These are phyloP conservation scores for Pectinophora gossypiella DNA, from an alignment of 1,140 invertebrate genomes.

Conservation along the genomic window DNA sequence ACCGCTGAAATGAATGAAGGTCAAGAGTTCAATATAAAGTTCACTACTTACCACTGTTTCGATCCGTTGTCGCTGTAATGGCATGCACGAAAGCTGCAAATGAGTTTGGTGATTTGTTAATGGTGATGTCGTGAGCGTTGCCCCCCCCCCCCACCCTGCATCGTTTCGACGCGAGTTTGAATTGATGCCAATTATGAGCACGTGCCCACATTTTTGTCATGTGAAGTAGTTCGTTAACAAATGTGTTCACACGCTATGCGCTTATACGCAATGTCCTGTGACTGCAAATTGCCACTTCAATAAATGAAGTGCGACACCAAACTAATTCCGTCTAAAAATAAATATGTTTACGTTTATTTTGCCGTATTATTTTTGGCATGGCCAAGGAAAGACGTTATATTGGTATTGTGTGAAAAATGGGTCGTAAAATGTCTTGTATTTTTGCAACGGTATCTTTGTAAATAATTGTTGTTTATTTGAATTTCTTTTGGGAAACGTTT, in stretches of 20 bases:
- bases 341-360: constrained; percentile 18
- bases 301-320: constrained; percentile 20
- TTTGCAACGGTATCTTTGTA: background rate
- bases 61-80: too few relatives aligned
- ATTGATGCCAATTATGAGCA: too few relatives aligned
- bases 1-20: constrained; percentile 4
- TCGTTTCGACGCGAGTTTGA: too few relatives aligned
- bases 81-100: too few relatives aligned
- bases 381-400: constrained; percentile 1
- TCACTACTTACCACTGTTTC: background rate
- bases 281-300: background rate
- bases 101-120: too few relatives aligned
- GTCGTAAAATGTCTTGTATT: background rate
- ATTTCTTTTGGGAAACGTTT: too few relatives aligned
- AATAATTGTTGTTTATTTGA: background rate
- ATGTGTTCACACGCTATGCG: background rate
- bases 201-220: too few relatives aligned
- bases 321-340: constrained; percentile 15
- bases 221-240: too few relatives aligned
- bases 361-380: constrained; percentile 23
- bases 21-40: background rate
- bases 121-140: too few relatives aligned
- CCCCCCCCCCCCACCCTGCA: too few relatives aligned
- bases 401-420: background rate
- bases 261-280: background rate